These are phyloP conservation scores for Fregata magnificens DNA, from an alignment of 2,113 vertebrate genomes.

Conservation along the genomic window DNA sequence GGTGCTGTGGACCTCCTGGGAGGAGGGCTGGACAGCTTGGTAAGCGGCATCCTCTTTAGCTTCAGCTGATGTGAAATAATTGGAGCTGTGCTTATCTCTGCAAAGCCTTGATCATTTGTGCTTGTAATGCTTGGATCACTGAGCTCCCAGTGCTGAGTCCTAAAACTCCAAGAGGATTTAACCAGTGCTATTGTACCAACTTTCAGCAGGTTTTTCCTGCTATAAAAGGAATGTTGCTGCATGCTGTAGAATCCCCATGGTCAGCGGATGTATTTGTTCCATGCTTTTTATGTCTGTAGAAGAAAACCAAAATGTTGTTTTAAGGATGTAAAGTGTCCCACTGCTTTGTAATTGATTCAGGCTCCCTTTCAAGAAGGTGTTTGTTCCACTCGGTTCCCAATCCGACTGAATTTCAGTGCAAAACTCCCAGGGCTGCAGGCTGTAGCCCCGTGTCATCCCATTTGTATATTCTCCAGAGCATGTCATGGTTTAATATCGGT, in stretches of 20 bases:
- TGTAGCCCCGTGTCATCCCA: neutral
- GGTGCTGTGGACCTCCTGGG: constrained; percentile 95
- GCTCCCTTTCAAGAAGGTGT: neutral
- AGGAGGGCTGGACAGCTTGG: constrained; percentile 94
- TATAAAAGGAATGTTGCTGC: neutral
- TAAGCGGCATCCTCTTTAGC: constrained; percentile 70
- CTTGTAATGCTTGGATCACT: neutral
- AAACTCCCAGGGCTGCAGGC: neutral
- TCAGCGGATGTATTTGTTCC: neutral
- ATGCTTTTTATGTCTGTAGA: neutral
- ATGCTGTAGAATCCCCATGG: neutral
- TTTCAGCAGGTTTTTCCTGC: neutral
- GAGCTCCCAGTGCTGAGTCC: neutral
- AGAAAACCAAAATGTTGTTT: neutral
- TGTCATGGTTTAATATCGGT: neutral
- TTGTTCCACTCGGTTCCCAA: neutral
- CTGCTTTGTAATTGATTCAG: neutral
- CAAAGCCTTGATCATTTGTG: neutral
- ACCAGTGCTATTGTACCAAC: neutral
- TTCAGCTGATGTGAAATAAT: neutral
- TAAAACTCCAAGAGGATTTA: neutral
- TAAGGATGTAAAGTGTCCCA: neutral
- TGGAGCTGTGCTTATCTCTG: constrained; percentile 32
- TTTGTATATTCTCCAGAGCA: neutral
- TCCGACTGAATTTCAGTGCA: neutral